Percentiles rank a stretch among this genome's conserved stretches.
phyloP scores from a whole-genome alignment of 2,888 invertebrate species.

The Eupithecia insigniata region DNA sequence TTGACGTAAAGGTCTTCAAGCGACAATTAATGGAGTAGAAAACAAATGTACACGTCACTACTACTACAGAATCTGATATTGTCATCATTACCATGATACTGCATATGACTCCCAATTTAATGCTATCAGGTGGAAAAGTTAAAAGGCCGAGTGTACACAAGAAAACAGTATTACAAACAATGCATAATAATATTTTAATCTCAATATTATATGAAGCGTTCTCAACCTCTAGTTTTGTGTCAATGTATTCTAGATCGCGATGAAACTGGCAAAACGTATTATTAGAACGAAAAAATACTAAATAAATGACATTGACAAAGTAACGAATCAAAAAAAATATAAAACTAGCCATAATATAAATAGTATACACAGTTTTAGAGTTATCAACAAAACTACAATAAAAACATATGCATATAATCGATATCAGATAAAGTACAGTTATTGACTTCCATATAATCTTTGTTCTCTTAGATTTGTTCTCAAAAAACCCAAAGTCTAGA shows the following conservation, averaged over 20 bases:
- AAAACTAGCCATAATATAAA: background rate
- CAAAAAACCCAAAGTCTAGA: conserved; percentile 4
- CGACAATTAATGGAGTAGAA: background rate
- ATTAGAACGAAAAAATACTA: background rate
- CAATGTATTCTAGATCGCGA: background rate
- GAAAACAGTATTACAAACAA: background rate
- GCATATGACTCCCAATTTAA: background rate
- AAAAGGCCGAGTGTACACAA: background rate
- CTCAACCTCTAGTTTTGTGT: background rate
- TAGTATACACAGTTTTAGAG: no score
- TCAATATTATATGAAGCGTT: background rate
- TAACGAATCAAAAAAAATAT: background rate
- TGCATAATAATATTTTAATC: background rate
- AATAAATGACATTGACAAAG: background rate
- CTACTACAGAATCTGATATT: background rate
- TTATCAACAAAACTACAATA: background rate
- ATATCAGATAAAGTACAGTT: background rate
- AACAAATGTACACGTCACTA: background rate
- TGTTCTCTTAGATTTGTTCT: background rate
- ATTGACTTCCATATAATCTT: background rate
- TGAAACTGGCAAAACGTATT: background rate
- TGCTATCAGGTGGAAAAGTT: background rate
- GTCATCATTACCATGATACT: background rate
- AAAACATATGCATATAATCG: background rate
- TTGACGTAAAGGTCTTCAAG: background rate